Evolutionary conservation across 2,888 invertebrate species (phyloP), one percentile per base, ranked within the genome.

Genomic region (Trachelus tabidus): DNA sequence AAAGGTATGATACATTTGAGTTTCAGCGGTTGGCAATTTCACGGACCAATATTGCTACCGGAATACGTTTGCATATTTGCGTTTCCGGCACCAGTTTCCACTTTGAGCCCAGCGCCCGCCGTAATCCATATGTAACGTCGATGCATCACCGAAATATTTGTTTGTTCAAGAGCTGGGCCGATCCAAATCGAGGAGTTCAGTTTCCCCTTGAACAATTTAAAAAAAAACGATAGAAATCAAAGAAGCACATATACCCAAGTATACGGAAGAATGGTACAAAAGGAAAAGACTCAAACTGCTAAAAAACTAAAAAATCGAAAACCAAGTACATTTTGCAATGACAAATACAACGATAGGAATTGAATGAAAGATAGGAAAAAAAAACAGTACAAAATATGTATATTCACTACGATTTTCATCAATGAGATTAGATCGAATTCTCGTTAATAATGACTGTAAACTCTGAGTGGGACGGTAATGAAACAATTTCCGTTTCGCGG

Each of bases 121-220:
- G 31, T 23, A 6, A 34, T 31, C 34, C 31, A 71, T 34, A 33
- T 34, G 74, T 35, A 73, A 74, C 37, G 56, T 34, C 31, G 73
- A 77, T 68, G 76, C 37, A 73, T 37, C 37, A 73, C 40, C 34
- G 30, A 73, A 31, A n/a, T 73, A 76, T 76, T 76, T 73, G 76
- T 71, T 71, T 71, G 31, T 30, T 34, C 71, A 23, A 6, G 71
- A 31, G 31, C 71, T 15, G 1, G 11, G 11, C 31, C 31, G 9
- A 31, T 71, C 12, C 71, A 71, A 2, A 56, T 23, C 23, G 56
- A 56, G 56, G 56, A 56, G 23, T 9, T 56, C 23, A 15, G 23
- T 56, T 40, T 23, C 40, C 9, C 40, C 15, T 56, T 6, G 23
- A 56, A 23, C 1, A 23, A 6, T 9, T 9, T 1, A 9, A 23